Evolutionary conservation across 2,113 vertebrate species (phyloP).

Genomic region (Ailuropoda melanoleuca): DNA sequence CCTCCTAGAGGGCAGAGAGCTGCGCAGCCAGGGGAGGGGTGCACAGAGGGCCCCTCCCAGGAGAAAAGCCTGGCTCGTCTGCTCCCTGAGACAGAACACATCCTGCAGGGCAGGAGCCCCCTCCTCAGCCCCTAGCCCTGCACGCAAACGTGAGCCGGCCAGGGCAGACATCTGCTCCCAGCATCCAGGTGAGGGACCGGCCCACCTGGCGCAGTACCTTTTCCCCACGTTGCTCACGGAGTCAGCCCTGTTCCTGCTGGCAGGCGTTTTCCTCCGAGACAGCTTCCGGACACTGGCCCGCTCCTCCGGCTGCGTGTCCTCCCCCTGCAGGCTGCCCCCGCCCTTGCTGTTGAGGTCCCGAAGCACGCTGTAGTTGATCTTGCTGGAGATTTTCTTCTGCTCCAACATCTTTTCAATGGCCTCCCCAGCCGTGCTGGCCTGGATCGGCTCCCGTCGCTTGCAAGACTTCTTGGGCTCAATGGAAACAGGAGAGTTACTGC

Average conservation of each 20-base stretch:
- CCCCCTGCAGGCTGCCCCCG: constrained; percentile 80
- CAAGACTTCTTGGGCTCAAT: constrained; percentile 86
- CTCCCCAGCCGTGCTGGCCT: constrained; percentile 94
- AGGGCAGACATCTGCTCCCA: background rate
- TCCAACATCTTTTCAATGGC: constrained; percentile 99
- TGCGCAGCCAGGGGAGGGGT: background rate
- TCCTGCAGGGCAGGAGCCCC: rapidly evolving
- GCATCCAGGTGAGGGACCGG: rapidly evolving
- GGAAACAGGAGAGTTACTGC: constrained; percentile 43
- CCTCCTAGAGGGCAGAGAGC: no score
- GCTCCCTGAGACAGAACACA: background rate
- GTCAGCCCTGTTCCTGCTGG: constrained; percentile 81
- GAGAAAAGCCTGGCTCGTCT: background rate
- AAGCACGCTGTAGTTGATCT: constrained; percentile 98
- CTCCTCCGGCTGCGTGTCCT: constrained; percentile 74
- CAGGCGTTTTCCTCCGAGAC: constrained; percentile 80
- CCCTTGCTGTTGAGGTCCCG: constrained; percentile 91
- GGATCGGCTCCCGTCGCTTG: constrained; percentile 89
- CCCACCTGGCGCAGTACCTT: constrained; percentile 83
- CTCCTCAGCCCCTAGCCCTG: rapidly evolving
- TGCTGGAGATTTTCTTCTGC: constrained; percentile 96
- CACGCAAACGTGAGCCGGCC: background rate
- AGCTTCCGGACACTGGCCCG: constrained; percentile 81
- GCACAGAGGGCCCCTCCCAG: rapidly evolving
- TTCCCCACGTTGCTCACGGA: constrained; percentile 89